phyloP scores from a whole-genome alignment of 2,113 vertebrate genomes.

The Maccullochella peelii region DNA sequence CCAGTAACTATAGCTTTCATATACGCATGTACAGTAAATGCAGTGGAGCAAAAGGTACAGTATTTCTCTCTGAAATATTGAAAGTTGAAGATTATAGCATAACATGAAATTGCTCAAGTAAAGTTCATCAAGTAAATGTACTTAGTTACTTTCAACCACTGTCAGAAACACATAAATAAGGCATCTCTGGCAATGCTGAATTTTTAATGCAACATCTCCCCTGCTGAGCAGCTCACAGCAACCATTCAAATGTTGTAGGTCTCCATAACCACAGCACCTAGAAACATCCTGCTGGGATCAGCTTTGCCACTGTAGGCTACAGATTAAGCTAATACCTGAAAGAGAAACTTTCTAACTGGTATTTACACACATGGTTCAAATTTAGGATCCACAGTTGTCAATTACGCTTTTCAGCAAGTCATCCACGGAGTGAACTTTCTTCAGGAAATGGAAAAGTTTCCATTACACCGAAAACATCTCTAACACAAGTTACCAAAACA shows the following conservation, averaged over 20 bases:
- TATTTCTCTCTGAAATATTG: neutral
- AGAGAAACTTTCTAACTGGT: neutral
- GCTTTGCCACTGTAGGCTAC: neutral
- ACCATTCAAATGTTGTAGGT: slow-evolving; percentile 50
- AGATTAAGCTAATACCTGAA: neutral
- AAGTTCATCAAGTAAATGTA: neutral
- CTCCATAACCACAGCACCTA: slow-evolving; percentile 56
- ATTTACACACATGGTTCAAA: neutral
- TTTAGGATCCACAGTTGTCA: neutral
- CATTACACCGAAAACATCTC: slow-evolving; percentile 3
- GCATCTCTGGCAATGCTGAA: slow-evolving; percentile 20
- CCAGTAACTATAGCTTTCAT: neutral
- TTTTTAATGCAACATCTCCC: slow-evolving; percentile 61
- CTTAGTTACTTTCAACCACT: neutral
- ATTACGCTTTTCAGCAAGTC: neutral
- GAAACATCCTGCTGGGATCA: slow-evolving; percentile 19
- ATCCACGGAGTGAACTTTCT: neutral
- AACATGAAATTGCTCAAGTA: neutral
- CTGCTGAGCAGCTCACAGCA: slow-evolving; percentile 45
- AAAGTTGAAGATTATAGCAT: neutral
- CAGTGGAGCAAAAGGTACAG: neutral
- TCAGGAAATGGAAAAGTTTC: slow-evolving; percentile 23
- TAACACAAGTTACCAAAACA: neutral
- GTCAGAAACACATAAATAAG: slow-evolving; percentile 15
- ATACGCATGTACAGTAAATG: neutral